These are phyloP conservation scores for Pitta sordida DNA, from an alignment of 2,113 vertebrate species.

Conservation along the genomic window DNA sequence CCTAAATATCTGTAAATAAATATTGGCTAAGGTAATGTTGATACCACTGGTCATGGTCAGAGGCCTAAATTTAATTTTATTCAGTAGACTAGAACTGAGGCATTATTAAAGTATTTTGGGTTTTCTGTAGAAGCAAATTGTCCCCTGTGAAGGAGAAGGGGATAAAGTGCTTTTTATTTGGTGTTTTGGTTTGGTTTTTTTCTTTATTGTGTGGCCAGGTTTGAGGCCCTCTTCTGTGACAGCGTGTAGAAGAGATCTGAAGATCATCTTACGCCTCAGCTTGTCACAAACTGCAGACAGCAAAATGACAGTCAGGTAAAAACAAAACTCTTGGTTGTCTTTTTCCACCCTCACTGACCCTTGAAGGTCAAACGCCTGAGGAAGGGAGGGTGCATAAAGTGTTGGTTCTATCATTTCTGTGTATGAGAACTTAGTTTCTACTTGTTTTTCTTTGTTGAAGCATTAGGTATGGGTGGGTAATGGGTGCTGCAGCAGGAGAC, in stretches of 20 bases:
- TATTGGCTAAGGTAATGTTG: not conserved
- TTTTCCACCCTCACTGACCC: not conserved
- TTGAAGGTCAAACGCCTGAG: not conserved
- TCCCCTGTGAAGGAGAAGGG: not conserved
- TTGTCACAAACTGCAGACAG: not conserved
- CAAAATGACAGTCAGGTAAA: slow-evolving; percentile 58
- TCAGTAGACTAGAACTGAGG: not conserved
- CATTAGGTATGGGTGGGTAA: not conserved
- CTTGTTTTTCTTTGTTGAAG: not conserved
- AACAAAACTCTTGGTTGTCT: not conserved
- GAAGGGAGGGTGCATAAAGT: not conserved
- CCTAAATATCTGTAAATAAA: not conserved
- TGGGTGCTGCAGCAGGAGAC: not conserved
- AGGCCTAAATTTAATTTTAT: not conserved
- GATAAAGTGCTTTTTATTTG: accelerated
- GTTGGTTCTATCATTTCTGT: not conserved
- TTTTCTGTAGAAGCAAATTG: not conserved
- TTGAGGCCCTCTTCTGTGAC: not conserved
- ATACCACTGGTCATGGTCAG: not conserved
- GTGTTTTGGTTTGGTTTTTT: not conserved
- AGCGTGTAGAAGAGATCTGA: not conserved
- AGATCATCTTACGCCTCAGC: not conserved
- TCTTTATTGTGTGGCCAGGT: not conserved
- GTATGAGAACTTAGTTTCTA: not conserved
- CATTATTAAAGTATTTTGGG: not conserved